A percentile compares a stretch with the other conserved stretches of the same genome.
phyloP scores from a whole-genome alignment of 2,888 invertebrate species.

The Synanthedon andrenaeformis region DNA sequence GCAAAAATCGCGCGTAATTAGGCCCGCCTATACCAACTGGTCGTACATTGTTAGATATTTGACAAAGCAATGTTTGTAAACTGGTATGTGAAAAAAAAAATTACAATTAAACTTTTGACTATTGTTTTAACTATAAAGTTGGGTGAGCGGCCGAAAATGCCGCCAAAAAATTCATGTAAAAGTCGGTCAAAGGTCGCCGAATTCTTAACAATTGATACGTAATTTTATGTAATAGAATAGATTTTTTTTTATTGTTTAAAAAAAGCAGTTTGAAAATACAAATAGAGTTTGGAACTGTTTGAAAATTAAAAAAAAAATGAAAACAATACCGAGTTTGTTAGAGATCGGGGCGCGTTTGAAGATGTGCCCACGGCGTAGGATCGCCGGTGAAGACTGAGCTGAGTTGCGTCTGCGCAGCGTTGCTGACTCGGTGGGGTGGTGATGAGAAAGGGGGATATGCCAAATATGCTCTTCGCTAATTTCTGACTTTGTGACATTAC shows the following conservation, averaged over 20 bases:
- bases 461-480: slow-evolving; percentile 18
- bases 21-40: slow-evolving; percentile 32
- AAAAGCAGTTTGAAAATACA: slow-evolving; percentile 10
- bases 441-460: slow-evolving; percentile 6
- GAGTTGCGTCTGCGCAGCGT: slow-evolving; percentile 14
- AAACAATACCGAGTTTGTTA: slow-evolving; percentile 15
- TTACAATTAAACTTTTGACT: slow-evolving; percentile 16
- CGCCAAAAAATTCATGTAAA: slow-evolving; percentile 12
- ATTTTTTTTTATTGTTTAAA: too few relatives aligned
- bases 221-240: too few relatives aligned
- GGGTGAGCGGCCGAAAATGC: slow-evolving; percentile 19
- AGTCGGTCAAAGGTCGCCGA: slow-evolving; percentile 14
- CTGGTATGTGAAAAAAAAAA: slow-evolving; percentile 20
- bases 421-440: slow-evolving; percentile 17
- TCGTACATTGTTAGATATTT: slow-evolving; percentile 41
- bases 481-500: neutral
- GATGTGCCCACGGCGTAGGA: slow-evolving; percentile 34
- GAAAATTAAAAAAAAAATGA: slow-evolving; percentile 10
- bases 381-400: slow-evolving; percentile 30
- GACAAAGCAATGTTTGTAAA: slow-evolving; percentile 34
- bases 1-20: slow-evolving; percentile 49
- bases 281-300: slow-evolving; percentile 5
- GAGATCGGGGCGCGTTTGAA: slow-evolving; percentile 19
- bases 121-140: slow-evolving; percentile 17
- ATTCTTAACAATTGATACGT: neutral